Conservation (phyloP, 2,888 invertebrate species). For the Strigamia transsilvanica region DNA sequence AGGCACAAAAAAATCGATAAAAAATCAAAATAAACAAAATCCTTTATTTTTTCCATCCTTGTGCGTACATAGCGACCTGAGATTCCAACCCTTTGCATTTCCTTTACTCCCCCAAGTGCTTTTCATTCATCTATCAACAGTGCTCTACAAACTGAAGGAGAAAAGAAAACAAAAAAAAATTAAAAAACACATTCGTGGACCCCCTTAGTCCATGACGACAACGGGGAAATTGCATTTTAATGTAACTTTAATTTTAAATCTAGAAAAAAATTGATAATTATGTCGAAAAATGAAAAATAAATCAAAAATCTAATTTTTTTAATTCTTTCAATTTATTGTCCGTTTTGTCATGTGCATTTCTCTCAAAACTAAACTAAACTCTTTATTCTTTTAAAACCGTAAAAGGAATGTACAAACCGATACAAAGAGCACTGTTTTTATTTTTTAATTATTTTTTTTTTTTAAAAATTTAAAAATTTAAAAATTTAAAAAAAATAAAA, state of each 20-base stretch:
- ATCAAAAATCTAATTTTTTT: background rate
- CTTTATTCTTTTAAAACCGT: no score
- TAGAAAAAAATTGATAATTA: background rate
- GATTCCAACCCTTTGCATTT: background rate
- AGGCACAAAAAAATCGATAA: background rate
- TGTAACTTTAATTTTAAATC: no score
- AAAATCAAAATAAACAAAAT: background rate
- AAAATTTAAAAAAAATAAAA: background rate
- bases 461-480: background rate
- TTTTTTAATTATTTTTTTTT: background rate
- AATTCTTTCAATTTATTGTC: slow-evolving; percentile 7
- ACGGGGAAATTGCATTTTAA: background rate
- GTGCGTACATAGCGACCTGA: slow-evolving; percentile 21
- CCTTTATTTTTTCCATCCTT: background rate
- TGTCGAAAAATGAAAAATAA: background rate
- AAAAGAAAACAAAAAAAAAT: background rate
- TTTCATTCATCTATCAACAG: background rate
- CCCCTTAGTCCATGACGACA: background rate
- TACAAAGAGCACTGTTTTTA: slow-evolving; percentile 13
- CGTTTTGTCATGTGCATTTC: background rate
- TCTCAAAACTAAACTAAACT: background rate
- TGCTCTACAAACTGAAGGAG: background rate
- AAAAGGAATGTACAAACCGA: slow-evolving; percentile 4
- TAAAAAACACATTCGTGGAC: background rate
- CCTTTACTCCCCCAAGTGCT: background rate